phyloP scores from a whole-genome alignment of 2,888 invertebrate species.

The Drosophila mimetica region DNA sequence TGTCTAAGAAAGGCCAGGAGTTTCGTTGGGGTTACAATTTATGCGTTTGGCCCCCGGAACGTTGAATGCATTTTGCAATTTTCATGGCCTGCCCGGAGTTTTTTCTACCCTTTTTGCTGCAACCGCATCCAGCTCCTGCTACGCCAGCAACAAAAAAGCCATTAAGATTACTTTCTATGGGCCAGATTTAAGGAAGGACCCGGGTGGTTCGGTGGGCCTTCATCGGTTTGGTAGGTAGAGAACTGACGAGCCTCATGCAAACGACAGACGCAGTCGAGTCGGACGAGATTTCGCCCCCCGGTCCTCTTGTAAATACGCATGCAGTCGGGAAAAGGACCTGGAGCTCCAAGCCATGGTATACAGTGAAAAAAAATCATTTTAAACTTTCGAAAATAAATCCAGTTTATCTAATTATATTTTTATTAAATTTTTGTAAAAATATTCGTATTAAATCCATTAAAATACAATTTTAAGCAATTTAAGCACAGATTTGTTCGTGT shows the following conservation, averaged over 20 bases:
- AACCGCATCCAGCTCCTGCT: slow-evolving; percentile 32
- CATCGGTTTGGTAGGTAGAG: background rate
- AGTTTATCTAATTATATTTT: too few relatives aligned
- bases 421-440: too few relatives aligned
- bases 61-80: slow-evolving; percentile 80
- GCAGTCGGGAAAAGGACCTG: slow-evolving; percentile 4
- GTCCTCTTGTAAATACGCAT: slow-evolving; percentile 29
- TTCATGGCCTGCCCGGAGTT: slow-evolving; percentile 66
- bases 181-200: slow-evolving; percentile 58
- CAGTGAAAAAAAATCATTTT: background rate
- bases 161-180: slow-evolving; percentile 80
- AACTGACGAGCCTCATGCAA: slow-evolving; percentile 39
- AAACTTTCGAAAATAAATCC: background rate
- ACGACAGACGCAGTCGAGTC: slow-evolving; percentile 23
- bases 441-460: too few relatives aligned
- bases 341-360: background rate
- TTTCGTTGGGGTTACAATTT: slow-evolving; percentile 61
- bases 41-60: slow-evolving; percentile 67
- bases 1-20: slow-evolving; percentile 30
- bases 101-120: slow-evolving; percentile 35
- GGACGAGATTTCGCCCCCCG: slow-evolving; percentile 31
- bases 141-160: slow-evolving; percentile 65
- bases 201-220: slow-evolving; percentile 4
- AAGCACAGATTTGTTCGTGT: too few relatives aligned
- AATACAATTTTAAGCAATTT: too few relatives aligned